These are phyloP conservation scores for Petromus typicus DNA, from an alignment of 2,113 vertebrate species.

Conservation along the genomic window DNA sequence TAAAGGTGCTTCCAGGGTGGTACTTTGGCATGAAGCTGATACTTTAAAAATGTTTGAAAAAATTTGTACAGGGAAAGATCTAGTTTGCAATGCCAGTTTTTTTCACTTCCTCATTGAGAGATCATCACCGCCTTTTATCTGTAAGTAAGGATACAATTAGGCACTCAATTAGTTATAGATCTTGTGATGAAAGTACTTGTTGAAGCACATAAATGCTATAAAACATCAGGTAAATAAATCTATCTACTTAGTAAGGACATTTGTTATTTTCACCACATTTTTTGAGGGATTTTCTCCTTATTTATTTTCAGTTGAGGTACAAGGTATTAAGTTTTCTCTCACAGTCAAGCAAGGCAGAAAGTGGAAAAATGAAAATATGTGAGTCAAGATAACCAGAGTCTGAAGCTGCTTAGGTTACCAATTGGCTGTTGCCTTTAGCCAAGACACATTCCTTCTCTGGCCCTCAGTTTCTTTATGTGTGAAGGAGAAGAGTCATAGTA, in stretches of 20 bases:
- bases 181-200: neutral
- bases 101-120: neutral
- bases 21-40: neutral
- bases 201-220: neutral
- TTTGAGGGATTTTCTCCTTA: neutral
- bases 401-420: neutral
- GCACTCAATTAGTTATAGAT: neutral
- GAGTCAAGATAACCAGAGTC: neutral
- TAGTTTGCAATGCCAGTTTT: neutral
- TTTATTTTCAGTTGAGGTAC: neutral
- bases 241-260: neutral
- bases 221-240: neutral
- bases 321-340: constrained; percentile 1
- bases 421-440: neutral
- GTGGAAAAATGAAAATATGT: neutral
- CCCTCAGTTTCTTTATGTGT: neutral
- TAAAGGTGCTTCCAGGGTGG: neutral
- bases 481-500: neutral
- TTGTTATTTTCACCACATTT: neutral
- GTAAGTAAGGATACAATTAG: neutral
- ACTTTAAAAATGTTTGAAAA: neutral
- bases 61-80: neutral
- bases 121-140: neutral
- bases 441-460: neutral
- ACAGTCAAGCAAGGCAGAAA: constrained; percentile 13